These are phyloP conservation scores for Podarcis lilfordi DNA, from an alignment of 2,797 vertebrate species.

Conservation along the genomic window DNA sequence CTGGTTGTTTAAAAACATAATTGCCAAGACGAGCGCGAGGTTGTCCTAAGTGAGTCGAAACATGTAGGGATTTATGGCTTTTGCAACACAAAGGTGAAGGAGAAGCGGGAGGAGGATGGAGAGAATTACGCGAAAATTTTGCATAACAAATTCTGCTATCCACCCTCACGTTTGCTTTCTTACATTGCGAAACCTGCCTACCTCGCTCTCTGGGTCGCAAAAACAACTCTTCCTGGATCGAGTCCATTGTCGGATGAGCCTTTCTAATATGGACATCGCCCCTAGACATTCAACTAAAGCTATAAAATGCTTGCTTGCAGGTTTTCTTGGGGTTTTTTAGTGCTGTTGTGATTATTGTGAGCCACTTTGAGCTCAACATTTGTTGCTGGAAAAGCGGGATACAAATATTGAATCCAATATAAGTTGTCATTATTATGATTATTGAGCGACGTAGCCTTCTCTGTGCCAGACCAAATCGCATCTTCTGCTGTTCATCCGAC, in stretches of 20 bases:
- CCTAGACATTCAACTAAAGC: background rate
- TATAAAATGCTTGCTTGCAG: too few species aligned
- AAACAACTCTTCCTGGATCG: slow-evolving; percentile 34
- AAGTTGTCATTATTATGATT: background rate
- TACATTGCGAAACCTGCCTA: background rate
- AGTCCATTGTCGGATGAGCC: background rate
- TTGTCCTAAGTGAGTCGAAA: slow-evolving; percentile 53
- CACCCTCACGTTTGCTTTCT: background rate
- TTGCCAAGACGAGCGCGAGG: slow-evolving; percentile 44
- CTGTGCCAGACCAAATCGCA: slow-evolving; percentile 1
- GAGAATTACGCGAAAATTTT: background rate
- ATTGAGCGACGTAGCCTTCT: background rate
- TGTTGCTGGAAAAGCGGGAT: too few species aligned
- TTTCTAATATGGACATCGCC: background rate
- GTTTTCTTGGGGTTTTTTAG: too few species aligned
- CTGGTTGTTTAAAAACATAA: slow-evolving; percentile 62
- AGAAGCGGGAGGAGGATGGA: too few species aligned
- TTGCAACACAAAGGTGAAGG: slow-evolving; percentile 27
- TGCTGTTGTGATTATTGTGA: too few species aligned
- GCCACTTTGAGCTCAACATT: too few species aligned
- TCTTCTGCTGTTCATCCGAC: slow-evolving; percentile 43
- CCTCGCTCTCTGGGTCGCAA: background rate
- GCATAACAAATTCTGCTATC: background rate
- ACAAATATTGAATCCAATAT: too few species aligned
- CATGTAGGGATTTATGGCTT: slow-evolving; percentile 48